phyloP scores from a whole-genome alignment of 2,113 vertebrate species.

The Theristicus caerulescens region DNA sequence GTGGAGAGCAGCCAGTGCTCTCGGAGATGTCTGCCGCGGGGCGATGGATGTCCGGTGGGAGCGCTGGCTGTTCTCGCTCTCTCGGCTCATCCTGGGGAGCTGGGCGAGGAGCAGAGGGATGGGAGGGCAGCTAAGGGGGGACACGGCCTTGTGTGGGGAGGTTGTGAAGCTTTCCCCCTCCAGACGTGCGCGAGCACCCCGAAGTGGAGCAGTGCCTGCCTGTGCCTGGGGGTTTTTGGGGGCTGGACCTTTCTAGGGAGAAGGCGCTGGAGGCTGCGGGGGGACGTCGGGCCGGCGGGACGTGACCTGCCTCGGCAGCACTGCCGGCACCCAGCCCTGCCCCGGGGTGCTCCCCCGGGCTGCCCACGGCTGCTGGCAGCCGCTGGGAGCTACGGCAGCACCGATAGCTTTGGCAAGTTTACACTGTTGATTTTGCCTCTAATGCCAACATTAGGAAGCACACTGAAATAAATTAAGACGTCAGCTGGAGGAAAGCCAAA shows the following conservation, averaged over 20 bases:
- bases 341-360: fast-evolving
- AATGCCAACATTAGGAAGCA: background rate
- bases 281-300: background rate
- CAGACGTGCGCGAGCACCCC: fast-evolving
- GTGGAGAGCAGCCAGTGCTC: background rate
- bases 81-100: background rate
- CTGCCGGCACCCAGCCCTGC: background rate
- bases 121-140: background rate
- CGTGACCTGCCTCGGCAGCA: background rate
- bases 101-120: background rate
- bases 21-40: fast-evolving
- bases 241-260: background rate
- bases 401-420: background rate
- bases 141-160: fast-evolving
- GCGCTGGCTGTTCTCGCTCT: background rate
- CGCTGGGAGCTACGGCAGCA: fast-evolving
- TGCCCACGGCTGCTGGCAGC: background rate
- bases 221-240: background rate
- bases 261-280: background rate
- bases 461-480: background rate
- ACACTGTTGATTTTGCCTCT: background rate
- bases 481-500: background rate
- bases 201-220: background rate
- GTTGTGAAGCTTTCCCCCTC: background rate
- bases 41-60: background rate